Base-by-base conservation (phyloP, 2,888 invertebrate genomes). In the Argyresthia albistria region DNA sequence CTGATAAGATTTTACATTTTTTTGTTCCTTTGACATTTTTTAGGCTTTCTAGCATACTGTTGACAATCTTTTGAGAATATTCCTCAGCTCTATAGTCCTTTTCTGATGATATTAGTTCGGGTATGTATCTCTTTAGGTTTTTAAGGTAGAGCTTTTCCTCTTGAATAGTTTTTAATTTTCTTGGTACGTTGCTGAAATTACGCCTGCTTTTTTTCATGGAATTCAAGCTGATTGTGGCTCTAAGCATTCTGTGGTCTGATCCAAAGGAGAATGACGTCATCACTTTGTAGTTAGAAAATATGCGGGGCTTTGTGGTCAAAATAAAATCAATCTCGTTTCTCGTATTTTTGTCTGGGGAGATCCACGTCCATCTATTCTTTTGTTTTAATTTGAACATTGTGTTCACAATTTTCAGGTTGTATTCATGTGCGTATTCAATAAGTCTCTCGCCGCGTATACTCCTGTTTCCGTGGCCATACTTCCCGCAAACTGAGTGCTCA, bases 371-470 rank as follows among this genome's bases (percentile, higher is more conserved):
- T 47, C 35, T 52, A 1, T 14, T 15, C 8, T 49, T 49, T 36
- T 36, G 12, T 11, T 49, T 43, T 53, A 49, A 36, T 35, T 51
- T 42, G 36, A 36, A 51, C 35, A 10, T 36, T 11, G 43, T 53
- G 3, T 51, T 51, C 35, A 51, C 12, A 11, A 45, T 49, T 8
- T 36, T 7, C 1, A 53, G 10, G 25, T 53, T 35, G 11, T 58
- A 47, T 50, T 56, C 54, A 1, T 15, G n/a, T 3, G 52, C 53
- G n/a, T 47, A 56, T 4, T 55, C 36, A 4, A 56, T 52, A 9
- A 56, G 36, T 47, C 16, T 43, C 16, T 56, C 50, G 1, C 53
- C 54, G 51, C 56, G 53, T 7, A 43, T 14, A 39, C 53, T 56
- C 42, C 53, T 53, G 11, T 48, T 46, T 8, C 56, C 55, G 11